Base-by-base conservation (phyloP, 2,888 invertebrate species). In the Isoperla grammatica region DNA sequence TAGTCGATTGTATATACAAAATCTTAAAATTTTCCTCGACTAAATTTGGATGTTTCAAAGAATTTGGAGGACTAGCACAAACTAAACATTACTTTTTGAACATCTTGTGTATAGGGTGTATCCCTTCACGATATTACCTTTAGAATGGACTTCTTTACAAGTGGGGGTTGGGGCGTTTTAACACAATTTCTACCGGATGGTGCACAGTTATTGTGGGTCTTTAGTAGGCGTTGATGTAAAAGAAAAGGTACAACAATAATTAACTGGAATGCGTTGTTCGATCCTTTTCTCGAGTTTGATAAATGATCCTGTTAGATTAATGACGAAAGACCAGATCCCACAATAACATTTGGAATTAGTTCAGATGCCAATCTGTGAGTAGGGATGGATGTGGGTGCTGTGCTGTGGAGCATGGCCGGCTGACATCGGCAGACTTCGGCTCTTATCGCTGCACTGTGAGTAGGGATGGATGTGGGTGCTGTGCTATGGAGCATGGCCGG, bases 241-340 rank as follows among this genome's bases (percentile, higher is more conserved):
- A 13, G 42, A 40, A 29, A 29, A 29, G 29, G 29, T 29, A 29
- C 8, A 29, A 40, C 42, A 40, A 40, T 40, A 40, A 40, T 40
- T 40, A 40, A 40, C 42, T 13, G 42, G 42, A 40, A 40, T 40
- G 42, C 12, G 42, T 40, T 40, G 15, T 40, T 40, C 42, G 42
- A 40, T 40, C 15, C 11, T 15, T 13, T 40, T 40, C 42, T 40
- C 4, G 3, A 40, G 42, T 40, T 40, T 40, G 42, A 40, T 40
- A 13, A 40, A 40, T 15, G 42, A 40, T 12, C 11, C 4, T 40
- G 15, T 15, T 40, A 40, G 42, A 40, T 40, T 40, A 40, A 40
- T 40, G 42, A 40, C 42, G 42, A 40, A 40, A 40, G 42, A 40
- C 15, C 42, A 40, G 42, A 40, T 40, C 15, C 42, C 15, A 40